Base-by-base conservation (phyloP, 2,888 invertebrate species). In the Troides aeacus region DNA sequence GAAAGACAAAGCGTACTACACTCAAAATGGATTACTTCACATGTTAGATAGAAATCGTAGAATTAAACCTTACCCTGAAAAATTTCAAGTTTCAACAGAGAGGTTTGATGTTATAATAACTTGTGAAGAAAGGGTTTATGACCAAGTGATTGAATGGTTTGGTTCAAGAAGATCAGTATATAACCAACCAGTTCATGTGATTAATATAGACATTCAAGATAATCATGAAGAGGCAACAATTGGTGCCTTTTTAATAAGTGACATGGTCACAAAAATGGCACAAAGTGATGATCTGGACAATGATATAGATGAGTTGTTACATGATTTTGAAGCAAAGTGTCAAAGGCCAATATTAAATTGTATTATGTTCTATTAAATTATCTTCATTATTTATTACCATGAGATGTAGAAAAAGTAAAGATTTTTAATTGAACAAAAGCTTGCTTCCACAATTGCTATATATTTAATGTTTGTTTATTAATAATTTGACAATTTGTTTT, bases 161-260 rank as follows among this genome's bases (percentile, higher is more conserved):
- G 97, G 98, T 76, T 95, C 94, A 46, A 94, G 96, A 80, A 95
- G 96, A 68, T 96, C 96, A 0, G 94, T 95, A 64, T 94, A 96
- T 77, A 97, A 97, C 87, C 96, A 97, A 67, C 97, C 98, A 8
- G 98, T 97, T 3, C 99, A 99, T 93, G 95, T 99, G 60, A 96
- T 99, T 69, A 99, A 99, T 87, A 96, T 99, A 77, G 99, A 99
- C 84, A 99, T 99, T 79, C 98, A 98, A 86, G 99, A 99, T 92
- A 99, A 99, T 90, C 98, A 99, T 76, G 99, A 99, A 87, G 99
- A 99, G 89, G 99, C 99, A 0, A 98, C 99, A 4, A 96, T 99
- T 82, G 99, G 99, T 75, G 99, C 99, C 53, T 99, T 99, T 92
- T 94, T 99, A 78, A 99, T 99, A 76, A 97, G 97, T 89, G 99